Base-by-base conservation (phyloP, 2,888 invertebrate genomes). In the Scotopteryx bipunctaria region DNA sequence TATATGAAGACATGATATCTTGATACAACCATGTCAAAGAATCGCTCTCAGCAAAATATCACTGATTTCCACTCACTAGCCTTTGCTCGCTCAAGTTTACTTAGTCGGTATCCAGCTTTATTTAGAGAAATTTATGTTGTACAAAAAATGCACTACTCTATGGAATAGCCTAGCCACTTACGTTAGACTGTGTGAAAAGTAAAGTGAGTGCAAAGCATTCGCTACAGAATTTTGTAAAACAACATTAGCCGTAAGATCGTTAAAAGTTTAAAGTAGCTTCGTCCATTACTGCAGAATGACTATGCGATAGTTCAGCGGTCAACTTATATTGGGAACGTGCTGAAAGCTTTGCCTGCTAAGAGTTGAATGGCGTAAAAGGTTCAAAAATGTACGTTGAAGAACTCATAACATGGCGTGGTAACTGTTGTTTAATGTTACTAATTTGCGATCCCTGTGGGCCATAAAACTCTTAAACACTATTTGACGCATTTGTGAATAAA, bases 231-330 rank as follows among this genome's bases (percentile, higher is more conserved):
- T 80, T 72, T 79, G 74, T 77, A 72, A 78, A 71, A 76, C 76
- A 73, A 76, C 78, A 82, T 83, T 83, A 83, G 78, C 78, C 73
- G 65, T 76, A 69, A 80, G 81, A 82, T 83, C 83, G 83, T 86
- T 87, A 85, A 83, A 86, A 84, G 77, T 85, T 78, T 73, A 69
- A 80, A 85, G 83, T 83, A 76, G 83, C 76, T 75, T 58, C 80
- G 78, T 86, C 84, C 87, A 87, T 87, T 87, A 87, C 50, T 57
- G 49, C 33, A 48, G 49, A 51, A 59, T 61, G 61, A 61, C 52
- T 59, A 53, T 53, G 53, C 55, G 51, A 59, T 61, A 44, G 50
- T 53, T 57, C 55, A 53, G 38, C 40, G 52, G 59, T 55, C 59
- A 59, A 55, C 50, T 45, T 49, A 49, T 54, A 54, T 25, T 40